Percentiles rank a stretch among this genome's conserved stretches.
phyloP scores from a whole-genome alignment of 2,797 vertebrate genomes.

The Sphenodon punctatus region DNA sequence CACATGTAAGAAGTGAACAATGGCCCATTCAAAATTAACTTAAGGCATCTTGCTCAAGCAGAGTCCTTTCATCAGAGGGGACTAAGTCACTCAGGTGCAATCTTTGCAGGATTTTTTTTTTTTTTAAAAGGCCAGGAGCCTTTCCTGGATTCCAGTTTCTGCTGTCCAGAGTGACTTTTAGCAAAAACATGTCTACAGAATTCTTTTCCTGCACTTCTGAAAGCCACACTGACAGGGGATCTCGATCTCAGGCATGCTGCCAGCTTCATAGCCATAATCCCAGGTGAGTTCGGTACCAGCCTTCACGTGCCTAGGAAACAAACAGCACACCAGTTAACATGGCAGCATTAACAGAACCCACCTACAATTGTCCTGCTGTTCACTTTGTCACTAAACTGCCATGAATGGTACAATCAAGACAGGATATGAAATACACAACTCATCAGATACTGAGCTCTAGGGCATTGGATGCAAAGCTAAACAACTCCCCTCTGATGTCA shows the following conservation, averaged over 20 bases:
- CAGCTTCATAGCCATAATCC: conserved; percentile 84
- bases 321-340: conserved; percentile 7
- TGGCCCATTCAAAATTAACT: neutral
- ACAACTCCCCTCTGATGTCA: neutral
- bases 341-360: neutral
- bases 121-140: too few relatives aligned
- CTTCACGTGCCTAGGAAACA: conserved; percentile 81
- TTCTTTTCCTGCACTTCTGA: conserved; percentile 78
- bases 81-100: too few relatives aligned
- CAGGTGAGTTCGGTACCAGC: conserved; percentile 92
- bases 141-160: too few relatives aligned
- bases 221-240: conserved; percentile 77
- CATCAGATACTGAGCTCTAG: neutral
- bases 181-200: conserved; percentile 61
- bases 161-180: neutral
- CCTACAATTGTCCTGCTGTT: neutral
- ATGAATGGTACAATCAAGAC: too few relatives aligned
- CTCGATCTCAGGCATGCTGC: conserved; percentile 76
- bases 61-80: conserved; percentile 22
- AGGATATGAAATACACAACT: neutral
- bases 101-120: too few relatives aligned
- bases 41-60: neutral
- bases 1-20: neutral
- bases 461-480: neutral
- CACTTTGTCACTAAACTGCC: too few relatives aligned